A percentile compares a stretch with the other conserved stretches of the same genome.
These are phyloP conservation scores for Protobothrops mucrosquamatus DNA, from an alignment of 2,113 vertebrate species.

Conservation along the genomic window DNA sequence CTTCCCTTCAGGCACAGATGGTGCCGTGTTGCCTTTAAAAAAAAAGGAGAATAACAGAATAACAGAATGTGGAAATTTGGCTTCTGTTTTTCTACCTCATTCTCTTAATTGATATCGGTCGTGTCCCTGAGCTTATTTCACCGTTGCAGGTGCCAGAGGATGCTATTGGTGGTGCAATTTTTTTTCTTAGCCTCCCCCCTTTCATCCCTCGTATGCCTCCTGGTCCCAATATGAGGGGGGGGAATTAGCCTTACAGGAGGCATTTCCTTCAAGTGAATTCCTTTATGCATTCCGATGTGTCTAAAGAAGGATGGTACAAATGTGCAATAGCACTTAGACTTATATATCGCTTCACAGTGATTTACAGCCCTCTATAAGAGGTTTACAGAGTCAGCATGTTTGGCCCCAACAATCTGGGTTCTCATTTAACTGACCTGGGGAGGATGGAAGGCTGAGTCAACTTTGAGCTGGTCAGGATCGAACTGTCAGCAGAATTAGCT, in stretches of 20 bases:
- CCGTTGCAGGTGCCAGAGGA: not conserved
- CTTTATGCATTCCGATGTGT: not conserved
- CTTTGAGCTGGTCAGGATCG: too few relatives aligned
- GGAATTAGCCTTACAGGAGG: not conserved
- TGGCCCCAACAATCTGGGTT: not conserved
- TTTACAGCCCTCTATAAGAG: too few relatives aligned
- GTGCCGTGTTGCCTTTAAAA: not conserved
- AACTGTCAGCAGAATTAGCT: not conserved
- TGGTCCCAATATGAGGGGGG: not conserved
- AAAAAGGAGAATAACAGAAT: not conserved
- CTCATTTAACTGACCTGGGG: not conserved
- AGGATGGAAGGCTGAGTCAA: not conserved
- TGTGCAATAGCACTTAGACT: not conserved
- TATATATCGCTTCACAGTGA: not conserved
- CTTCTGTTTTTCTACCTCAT: not conserved
- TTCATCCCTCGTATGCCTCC: not conserved
- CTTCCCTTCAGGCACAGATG: not conserved
- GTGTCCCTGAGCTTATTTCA: not conserved
- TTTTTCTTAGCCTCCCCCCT: not conserved
- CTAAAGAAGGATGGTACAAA: not conserved
- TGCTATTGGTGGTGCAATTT: not conserved
- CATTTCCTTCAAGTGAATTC: not conserved
- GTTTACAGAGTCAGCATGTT: not conserved
- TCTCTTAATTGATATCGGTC: not conserved
- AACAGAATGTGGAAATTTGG: not conserved